A percentile compares a stretch with the other conserved stretches of the same genome.
These are phyloP conservation scores for Acanthiza pusilla DNA, from an alignment of 2,797 vertebrate species.

Conservation along the genomic window DNA sequence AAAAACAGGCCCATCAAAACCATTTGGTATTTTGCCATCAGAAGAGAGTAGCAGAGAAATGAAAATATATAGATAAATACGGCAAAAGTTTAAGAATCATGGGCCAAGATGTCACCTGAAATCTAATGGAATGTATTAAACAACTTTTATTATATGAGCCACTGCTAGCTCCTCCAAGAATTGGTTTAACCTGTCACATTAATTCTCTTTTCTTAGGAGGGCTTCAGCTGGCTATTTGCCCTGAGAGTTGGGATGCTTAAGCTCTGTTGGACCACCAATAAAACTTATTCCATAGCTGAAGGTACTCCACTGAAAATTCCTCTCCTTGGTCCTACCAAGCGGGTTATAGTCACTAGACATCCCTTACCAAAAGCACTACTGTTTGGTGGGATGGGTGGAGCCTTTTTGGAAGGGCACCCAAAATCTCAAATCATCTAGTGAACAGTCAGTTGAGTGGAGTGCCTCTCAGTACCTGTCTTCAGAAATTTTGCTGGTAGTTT, in stretches of 20 bases:
- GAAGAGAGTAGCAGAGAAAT: neutral
- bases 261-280: neutral
- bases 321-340: neutral
- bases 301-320: neutral
- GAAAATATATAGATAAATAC: neutral
- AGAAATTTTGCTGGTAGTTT: neutral
- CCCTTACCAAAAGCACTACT: neutral
- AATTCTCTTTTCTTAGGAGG: neutral
- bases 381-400: fast-evolving
- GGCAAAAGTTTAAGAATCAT: neutral
- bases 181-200: neutral
- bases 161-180: neutral
- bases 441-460: too few species aligned
- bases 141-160: neutral
- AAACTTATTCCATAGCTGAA: neutral
- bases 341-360: neutral
- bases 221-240: neutral
- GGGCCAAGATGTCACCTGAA: neutral
- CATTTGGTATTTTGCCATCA: neutral
- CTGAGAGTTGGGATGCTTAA: neutral
- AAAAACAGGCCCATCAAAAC: neutral
- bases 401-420: neutral
- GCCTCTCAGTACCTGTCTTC: neutral
- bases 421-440: neutral
- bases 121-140: neutral